These are phyloP conservation scores for Enteromius trimaculatus DNA, from an alignment of 2,797 vertebrate genomes.

Conservation along the genomic window DNA sequence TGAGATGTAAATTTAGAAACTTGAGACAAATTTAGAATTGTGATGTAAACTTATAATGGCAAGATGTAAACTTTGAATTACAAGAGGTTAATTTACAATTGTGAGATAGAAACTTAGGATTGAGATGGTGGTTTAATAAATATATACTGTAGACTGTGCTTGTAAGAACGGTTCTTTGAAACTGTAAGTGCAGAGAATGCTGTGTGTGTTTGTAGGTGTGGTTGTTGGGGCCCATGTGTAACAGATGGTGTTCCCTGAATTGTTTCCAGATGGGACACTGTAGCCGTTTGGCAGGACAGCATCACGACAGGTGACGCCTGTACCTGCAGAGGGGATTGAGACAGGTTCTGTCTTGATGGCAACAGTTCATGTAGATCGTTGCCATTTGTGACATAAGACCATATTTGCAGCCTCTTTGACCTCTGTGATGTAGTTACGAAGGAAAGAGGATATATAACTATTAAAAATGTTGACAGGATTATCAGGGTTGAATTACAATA, in stretches of 20 bases:
- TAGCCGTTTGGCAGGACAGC: constrained; percentile 52
- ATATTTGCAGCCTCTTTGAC: background rate
- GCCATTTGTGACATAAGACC: background rate
- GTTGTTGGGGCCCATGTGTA: constrained; percentile 27
- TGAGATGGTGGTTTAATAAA: background rate
- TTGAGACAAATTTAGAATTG: too few species aligned
- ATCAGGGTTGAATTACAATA: background rate
- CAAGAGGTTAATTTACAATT: too few species aligned
- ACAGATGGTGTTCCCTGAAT: constrained; percentile 53
- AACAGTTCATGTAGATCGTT: constrained; percentile 19
- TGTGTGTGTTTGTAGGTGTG: background rate
- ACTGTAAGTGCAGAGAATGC: constrained; percentile 31
- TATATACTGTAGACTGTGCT: background rate
- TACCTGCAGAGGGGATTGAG: constrained; percentile 36
- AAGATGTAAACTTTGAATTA: too few species aligned
- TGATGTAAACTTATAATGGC: too few species aligned
- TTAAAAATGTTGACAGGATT: too few species aligned
- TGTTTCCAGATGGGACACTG: constrained; percentile 40
- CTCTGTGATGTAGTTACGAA: background rate
- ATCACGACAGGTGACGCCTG: constrained; percentile 32
- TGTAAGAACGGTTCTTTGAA: constrained; percentile 18
- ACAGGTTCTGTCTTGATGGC: constrained; percentile 46
- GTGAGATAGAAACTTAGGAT: too few species aligned
- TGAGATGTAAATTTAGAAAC: too few species aligned
- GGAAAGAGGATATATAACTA: background rate